Evolutionary conservation across 1,140 invertebrate genomes (phyloP).

Genomic region (Procambarus clarkii): DNA sequence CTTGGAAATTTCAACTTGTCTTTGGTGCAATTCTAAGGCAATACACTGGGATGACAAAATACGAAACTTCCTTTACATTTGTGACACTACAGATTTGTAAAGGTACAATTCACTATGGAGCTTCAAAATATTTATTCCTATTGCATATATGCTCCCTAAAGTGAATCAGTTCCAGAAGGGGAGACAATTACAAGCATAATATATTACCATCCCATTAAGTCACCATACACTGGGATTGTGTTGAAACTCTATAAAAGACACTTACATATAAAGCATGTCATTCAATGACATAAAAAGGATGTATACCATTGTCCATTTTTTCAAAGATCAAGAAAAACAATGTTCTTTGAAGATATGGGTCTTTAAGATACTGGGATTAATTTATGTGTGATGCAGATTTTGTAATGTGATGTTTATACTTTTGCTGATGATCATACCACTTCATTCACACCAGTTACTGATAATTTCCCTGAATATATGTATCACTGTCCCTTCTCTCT

Average conservation of each 20-base stretch:
- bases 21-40: conserved; percentile 60
- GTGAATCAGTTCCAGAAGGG: conserved; percentile 28
- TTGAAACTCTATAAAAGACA: conserved; percentile 9
- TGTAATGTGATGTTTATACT: not conserved
- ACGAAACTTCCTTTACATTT: not conserved
- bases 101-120: conserved; percentile 32
- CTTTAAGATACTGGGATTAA: not conserved
- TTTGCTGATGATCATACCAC: not conserved
- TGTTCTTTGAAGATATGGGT: not conserved
- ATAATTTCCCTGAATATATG: not conserved
- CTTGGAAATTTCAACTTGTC: conserved; percentile 39
- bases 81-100: conserved; percentile 37
- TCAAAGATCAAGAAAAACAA: not conserved
- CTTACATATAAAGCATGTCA: conserved; percentile 16
- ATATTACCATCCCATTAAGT: conserved; percentile 26
- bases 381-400: not conserved
- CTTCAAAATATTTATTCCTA: conserved; percentile 4
- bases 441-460: not conserved
- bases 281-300: not conserved
- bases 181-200: conserved; percentile 21
- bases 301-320: not conserved
- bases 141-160: conserved; percentile 16
- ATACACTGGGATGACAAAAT: conserved; percentile 41
- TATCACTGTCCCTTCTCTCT: not conserved
- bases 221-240: conserved; percentile 27